These are phyloP conservation scores for Scotopteryx bipunctaria DNA, from an alignment of 2,888 invertebrate genomes.

Conservation along the genomic window DNA sequence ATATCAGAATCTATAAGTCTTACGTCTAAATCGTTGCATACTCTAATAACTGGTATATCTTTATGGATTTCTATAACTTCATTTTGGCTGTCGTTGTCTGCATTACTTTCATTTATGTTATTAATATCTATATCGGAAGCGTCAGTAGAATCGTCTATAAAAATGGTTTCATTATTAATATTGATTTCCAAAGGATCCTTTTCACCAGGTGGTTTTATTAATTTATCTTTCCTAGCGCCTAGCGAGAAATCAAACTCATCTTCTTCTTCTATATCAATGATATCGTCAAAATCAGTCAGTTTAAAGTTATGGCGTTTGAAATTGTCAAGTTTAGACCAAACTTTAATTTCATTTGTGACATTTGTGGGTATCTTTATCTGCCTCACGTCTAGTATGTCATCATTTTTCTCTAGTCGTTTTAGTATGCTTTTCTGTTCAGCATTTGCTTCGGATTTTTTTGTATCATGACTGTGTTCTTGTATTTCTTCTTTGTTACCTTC, in stretches of 20 bases:
- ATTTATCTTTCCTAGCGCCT: not conserved
- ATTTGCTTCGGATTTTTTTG: not conserved
- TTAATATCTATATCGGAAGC: not conserved
- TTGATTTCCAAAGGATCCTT: not conserved
- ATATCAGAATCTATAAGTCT: constrained; percentile 1
- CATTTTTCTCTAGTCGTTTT: not conserved
- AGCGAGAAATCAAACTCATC: constrained; percentile 8
- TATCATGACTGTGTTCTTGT: not conserved
- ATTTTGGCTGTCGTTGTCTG: not conserved
- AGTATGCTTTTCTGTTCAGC: constrained; percentile 2
- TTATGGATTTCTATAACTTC: not conserved
- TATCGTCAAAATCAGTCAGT: constrained; percentile 1
- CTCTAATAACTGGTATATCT: not conserved
- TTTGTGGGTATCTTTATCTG: constrained; percentile 22
- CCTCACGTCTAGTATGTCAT: constrained; percentile 21
- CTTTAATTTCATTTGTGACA: constrained; percentile 17
- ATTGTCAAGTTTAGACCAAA: constrained; percentile 23
- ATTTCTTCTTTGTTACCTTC: not conserved
- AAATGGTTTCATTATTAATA: constrained; percentile 13
- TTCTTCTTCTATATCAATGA: constrained; percentile 16
- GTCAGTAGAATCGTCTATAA: constrained; percentile 22
- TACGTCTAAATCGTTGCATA: constrained; percentile 1
- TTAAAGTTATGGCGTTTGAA: constrained; percentile 16
- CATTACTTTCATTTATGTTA: too few relatives aligned
- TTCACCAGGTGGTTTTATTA: too few relatives aligned